phyloP scores from a whole-genome alignment of 2,888 invertebrate species.

The Euphydryas editha region DNA sequence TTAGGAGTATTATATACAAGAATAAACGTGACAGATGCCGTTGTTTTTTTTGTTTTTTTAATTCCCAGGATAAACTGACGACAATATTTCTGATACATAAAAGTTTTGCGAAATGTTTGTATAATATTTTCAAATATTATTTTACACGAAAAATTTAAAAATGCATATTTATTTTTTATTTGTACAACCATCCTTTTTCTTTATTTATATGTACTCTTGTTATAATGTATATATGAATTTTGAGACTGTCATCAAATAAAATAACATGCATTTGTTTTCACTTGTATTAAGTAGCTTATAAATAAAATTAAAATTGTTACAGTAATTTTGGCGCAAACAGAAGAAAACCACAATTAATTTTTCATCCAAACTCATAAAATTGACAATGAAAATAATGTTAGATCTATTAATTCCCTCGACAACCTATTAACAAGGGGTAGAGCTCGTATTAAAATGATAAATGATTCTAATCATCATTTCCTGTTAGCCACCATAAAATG shows the following conservation, averaged over 20 bases:
- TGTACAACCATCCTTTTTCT: too few relatives aligned
- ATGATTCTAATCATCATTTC: slow-evolving; percentile 76
- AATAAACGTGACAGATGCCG: slow-evolving; percentile 31
- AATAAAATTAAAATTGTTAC: neutral
- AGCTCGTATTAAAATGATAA: slow-evolving; percentile 81
- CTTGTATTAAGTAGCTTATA: too few relatives aligned
- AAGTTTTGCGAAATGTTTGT: slow-evolving; percentile 3
- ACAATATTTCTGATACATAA: slow-evolving; percentile 24
- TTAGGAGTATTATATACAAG: slow-evolving; percentile 49
- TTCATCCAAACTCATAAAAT: slow-evolving; percentile 67
- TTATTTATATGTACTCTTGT: too few relatives aligned
- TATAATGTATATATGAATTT: too few relatives aligned
- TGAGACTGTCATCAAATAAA: too few relatives aligned
- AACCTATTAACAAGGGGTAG: slow-evolving; percentile 76
- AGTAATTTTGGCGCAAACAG: slow-evolving; percentile 33
- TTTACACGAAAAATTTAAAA: neutral
- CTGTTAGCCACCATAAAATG: slow-evolving; percentile 52
- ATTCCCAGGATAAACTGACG: slow-evolving; percentile 16
- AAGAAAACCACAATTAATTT: slow-evolving; percentile 28
- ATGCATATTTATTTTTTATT: too few relatives aligned
- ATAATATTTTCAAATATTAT: slow-evolving; percentile 3
- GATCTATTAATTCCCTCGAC: slow-evolving; percentile 77
- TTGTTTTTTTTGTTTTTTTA: slow-evolving; percentile 22
- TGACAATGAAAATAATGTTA: slow-evolving; percentile 78
- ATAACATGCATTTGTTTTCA: too few relatives aligned